Evolutionary conservation across 1,140 invertebrate genomes (phyloP), one percentile per base, ranked within the genome.

Genomic region (Bombus pyrosoma): DNA sequence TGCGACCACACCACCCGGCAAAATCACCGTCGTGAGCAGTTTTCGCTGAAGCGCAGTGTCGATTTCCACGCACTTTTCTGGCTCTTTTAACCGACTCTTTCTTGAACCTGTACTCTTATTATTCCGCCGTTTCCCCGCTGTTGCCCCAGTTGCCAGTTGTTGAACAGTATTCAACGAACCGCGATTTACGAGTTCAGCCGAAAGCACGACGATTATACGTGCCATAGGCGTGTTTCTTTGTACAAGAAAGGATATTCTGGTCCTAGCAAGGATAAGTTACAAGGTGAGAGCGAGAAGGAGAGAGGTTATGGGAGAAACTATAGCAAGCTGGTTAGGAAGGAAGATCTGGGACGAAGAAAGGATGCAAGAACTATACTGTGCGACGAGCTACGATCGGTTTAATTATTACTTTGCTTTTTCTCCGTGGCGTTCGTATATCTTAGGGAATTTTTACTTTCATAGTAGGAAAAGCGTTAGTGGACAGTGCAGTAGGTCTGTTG

Each of bases 141-240:
- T 18, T 25, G 73, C 10, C 34, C 34, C 34, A 34, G 34, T 34
- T 34, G 34, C 34, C 34, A 34, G 34, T 2, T 34, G 34, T 37
- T 37, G 41, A 84, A 86, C 90, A 87, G 83, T 86, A 87, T 89
- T 92, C 91, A 86, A 91, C 86, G 84, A 81, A 88, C 86, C 68
- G 90, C 87, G 89, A 93, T 93, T 91, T 92, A 93, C 87, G 89
- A 91, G 91, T 90, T 91, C 89, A 82, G 62, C 87, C 88, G 87
- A 87, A 92, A 92, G 90, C 87, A 90, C 86, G 78, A 81, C 91
- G 88, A 92, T 92, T 92, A 91, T 79, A 78, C 64, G 76, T 85
- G 83, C 82, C 83, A 91, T 88, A 91, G 89, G 86, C 90, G 88
- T 81, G 81, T 87, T 90, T 89, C 86, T 89, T 89, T 64, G 83